Evolutionary conservation across 1,140 invertebrate genomes (phyloP).

Genomic region (Brachystomella parvula): DNA sequence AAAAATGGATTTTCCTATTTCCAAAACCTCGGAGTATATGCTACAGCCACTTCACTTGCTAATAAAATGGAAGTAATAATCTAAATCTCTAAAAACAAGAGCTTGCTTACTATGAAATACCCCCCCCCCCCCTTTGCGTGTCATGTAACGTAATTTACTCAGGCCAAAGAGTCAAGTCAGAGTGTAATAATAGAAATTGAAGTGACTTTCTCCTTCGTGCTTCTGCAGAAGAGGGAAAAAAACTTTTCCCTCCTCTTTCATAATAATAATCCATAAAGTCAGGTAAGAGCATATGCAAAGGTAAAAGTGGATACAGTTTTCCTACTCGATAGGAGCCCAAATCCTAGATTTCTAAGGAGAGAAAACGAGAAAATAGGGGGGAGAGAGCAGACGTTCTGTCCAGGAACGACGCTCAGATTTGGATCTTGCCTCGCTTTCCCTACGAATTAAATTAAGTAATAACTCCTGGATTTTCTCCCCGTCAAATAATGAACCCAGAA

Average conservation of each 20-base stretch:
- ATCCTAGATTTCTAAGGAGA: too few relatives aligned
- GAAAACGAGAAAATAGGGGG: not conserved
- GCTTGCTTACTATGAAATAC: not conserved
- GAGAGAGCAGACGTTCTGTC: too few relatives aligned
- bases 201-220: conserved; percentile 1
- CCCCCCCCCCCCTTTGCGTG: conserved; percentile 6
- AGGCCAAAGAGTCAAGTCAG: conserved; percentile 6
- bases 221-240: not conserved
- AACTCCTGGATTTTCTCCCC: too few relatives aligned
- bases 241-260: not conserved
- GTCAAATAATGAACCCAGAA: too few relatives aligned
- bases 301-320: too few relatives aligned
- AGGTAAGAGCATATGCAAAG: not conserved
- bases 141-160: conserved; percentile 3
- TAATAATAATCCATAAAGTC: not conserved
- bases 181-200: conserved; percentile 12
- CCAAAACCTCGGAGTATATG: not conserved
- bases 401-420: too few relatives aligned
- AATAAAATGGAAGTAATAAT: not conserved
- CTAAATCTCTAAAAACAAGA: not conserved
- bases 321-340: too few relatives aligned
- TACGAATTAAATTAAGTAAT: too few relatives aligned
- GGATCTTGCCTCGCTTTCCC: too few relatives aligned
- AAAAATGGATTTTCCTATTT: not conserved
- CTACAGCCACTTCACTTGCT: not conserved